phyloP scores from a whole-genome alignment of 2,888 invertebrate species.

The Enchytraeus crypticus region DNA sequence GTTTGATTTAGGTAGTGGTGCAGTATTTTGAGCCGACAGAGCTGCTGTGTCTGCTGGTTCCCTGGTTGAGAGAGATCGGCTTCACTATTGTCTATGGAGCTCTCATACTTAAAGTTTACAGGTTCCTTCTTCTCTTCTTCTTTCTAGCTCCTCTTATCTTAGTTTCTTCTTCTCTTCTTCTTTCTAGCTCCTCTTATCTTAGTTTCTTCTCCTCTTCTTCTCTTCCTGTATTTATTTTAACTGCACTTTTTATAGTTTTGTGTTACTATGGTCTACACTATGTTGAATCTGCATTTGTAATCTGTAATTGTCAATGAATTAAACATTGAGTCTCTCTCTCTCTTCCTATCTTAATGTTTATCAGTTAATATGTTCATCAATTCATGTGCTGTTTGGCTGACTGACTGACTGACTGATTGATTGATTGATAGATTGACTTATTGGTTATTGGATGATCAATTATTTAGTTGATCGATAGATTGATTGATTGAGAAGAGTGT shows the following conservation, averaged over 20 bases:
- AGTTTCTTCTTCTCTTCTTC: background rate
- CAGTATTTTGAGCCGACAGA: constrained; percentile 68
- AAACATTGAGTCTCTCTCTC: too few species aligned
- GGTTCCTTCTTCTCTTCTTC: constrained; percentile 51
- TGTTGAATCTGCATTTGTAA: too few species aligned
- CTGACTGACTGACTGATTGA: too few species aligned
- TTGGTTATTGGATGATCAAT: too few species aligned
- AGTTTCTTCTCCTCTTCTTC: background rate
- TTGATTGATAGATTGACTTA: too few species aligned
- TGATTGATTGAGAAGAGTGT: too few species aligned
- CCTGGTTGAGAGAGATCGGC: constrained; percentile 85
- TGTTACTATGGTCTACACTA: too few species aligned
- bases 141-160: background rate
- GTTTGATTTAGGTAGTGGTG: constrained; percentile 63
- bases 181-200: background rate
- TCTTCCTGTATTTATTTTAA: background rate
- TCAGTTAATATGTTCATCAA: too few species aligned
- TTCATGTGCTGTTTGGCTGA: too few species aligned
- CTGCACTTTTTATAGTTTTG: too few species aligned
- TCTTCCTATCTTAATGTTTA: background rate
- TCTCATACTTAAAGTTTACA: constrained; percentile 80
- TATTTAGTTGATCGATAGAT: too few species aligned
- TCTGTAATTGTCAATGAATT: too few species aligned
- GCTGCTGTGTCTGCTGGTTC: constrained; percentile 71
- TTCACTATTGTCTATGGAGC: constrained; percentile 89